phyloP scores from a whole-genome alignment of 2,113 vertebrate species.

The Circaetus gallicus region DNA sequence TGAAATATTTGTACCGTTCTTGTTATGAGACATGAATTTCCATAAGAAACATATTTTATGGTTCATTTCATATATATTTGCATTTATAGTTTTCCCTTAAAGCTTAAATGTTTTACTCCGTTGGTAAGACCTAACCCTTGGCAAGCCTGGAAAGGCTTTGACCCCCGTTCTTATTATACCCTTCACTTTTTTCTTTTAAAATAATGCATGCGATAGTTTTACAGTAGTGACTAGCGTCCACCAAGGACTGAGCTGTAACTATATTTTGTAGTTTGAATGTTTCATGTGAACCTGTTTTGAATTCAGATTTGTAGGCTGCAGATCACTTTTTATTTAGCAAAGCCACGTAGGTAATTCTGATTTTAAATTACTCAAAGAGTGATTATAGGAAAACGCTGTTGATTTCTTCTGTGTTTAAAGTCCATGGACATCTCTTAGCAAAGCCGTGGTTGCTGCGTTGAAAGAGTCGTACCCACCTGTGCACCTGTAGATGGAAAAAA shows the following conservation, averaged over 20 bases:
- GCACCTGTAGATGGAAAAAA: neutral
- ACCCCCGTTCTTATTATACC: neutral
- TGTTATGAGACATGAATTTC: neutral
- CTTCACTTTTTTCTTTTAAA: neutral
- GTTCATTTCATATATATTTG: neutral
- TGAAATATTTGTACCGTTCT: neutral
- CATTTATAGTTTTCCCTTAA: neutral
- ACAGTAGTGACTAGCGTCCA: neutral
- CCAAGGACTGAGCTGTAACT: neutral
- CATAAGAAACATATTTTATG: neutral
- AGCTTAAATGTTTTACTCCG: neutral
- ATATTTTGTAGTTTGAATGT: neutral
- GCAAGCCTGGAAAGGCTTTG: neutral
- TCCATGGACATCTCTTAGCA: neutral
- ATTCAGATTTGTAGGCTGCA: constrained; percentile 9
- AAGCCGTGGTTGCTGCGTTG: neutral
- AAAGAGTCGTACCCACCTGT: neutral
- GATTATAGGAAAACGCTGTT: neutral
- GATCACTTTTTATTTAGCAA: neutral
- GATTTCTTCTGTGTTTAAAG: neutral
- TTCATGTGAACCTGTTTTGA: neutral
- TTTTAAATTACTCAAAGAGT: constrained; percentile 14
- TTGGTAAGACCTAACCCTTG: neutral
- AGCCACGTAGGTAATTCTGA: neutral
- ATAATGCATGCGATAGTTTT: neutral